Percentiles rank a stretch among this genome's conserved stretches.
Conservation (phyloP, 2,797 vertebrate genomes). For the Cirrhinus molitorella region DNA sequence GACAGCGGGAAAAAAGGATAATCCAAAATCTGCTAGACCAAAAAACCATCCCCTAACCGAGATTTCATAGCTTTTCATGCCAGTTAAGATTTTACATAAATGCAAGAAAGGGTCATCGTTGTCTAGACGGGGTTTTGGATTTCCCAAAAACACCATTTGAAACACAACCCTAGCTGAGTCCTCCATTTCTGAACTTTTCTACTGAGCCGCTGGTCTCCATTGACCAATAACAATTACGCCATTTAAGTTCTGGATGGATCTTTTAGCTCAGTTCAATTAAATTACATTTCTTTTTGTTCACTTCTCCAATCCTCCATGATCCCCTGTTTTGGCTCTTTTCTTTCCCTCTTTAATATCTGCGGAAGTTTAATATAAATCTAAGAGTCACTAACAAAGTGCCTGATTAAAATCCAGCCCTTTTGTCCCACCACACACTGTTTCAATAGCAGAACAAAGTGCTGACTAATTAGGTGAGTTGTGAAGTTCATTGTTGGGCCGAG, state of each 20-base stretch:
- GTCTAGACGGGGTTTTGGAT: constrained; percentile 10
- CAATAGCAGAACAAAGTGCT: constrained; percentile 37
- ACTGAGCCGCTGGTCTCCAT: neutral
- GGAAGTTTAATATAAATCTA: constrained; percentile 17
- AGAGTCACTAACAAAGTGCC: constrained; percentile 25
- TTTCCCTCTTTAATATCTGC: neutral
- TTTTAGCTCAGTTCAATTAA: constrained; percentile 7
- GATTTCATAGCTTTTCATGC: constrained; percentile 31
- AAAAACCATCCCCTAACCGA: neutral
- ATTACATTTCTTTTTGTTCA: constrained; percentile 9
- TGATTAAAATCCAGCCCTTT: constrained; percentile 22
- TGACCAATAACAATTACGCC: constrained; percentile 3
- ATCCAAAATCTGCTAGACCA: neutral
- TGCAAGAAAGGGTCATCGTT: neutral
- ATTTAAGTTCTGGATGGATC: constrained; percentile 14
- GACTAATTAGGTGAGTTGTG: constrained; percentile 47
- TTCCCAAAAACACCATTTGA: neutral
- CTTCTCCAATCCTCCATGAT: neutral
- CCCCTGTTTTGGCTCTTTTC: constrained; percentile 15
- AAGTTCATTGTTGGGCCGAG: constrained; percentile 62
- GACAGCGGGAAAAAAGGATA: neutral
- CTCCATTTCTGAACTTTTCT: neutral
- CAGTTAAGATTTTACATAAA: constrained; percentile 27
- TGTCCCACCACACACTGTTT: constrained; percentile 18
- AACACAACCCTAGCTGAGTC: neutral